phyloP scores from a whole-genome alignment of 2,113 vertebrate species.

The Delphinus delphis region DNA sequence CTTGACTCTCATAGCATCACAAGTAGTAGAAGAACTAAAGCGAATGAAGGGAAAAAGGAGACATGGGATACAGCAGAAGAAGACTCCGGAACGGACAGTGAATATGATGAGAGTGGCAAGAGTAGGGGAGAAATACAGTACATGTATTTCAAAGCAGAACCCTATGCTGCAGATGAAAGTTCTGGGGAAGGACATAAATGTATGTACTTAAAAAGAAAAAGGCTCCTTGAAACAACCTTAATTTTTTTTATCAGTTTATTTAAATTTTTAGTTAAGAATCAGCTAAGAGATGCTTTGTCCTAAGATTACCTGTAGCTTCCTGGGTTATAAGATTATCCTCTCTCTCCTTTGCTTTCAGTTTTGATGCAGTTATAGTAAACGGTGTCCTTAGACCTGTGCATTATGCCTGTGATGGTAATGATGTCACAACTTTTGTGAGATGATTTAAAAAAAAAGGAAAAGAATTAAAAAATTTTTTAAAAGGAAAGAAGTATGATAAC shows the following conservation, averaged over 20 bases:
- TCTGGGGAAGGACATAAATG: slow-evolving; percentile 92
- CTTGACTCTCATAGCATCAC: slow-evolving; percentile 98
- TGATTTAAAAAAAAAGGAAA: neutral
- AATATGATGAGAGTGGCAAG: slow-evolving; percentile 98
- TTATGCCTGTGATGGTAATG: neutral
- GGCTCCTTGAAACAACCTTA: neutral
- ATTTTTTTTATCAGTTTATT: neutral
- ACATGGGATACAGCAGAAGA: slow-evolving; percentile 98
- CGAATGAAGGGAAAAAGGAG: slow-evolving; percentile 97
- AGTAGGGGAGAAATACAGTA: slow-evolving; percentile 91
- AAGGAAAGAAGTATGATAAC: slow-evolving; percentile 18
- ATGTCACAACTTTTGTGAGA: neutral
- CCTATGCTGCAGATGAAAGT: slow-evolving; percentile 88
- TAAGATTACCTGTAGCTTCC: neutral
- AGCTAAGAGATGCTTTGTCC: neutral
- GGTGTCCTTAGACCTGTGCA: neutral
- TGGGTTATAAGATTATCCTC: neutral
- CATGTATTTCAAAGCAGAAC: slow-evolving; percentile 94
- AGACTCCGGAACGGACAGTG: slow-evolving; percentile 98
- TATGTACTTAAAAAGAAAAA: slow-evolving; percentile 81
- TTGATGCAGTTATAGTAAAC: neutral
- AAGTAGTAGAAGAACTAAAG: slow-evolving; percentile 97
- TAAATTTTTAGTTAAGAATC: slow-evolving; percentile 24
- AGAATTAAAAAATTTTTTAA: neutral
- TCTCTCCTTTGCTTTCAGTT: slow-evolving; percentile 35